These are phyloP conservation scores for Phalera bucephala DNA, from an alignment of 2,888 invertebrate species.

Conservation along the genomic window DNA sequence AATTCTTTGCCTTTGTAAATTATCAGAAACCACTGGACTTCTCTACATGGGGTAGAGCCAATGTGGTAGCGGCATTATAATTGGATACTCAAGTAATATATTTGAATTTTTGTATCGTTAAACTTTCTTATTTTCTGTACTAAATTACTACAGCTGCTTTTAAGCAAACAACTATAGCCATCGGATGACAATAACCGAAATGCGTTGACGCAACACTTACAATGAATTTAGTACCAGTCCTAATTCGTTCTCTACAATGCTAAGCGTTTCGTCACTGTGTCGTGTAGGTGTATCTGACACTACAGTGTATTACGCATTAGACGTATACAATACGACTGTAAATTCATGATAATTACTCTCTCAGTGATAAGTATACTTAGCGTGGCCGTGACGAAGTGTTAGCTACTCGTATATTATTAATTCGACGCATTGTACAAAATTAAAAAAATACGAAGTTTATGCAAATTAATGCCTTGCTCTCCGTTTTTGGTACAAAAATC, in stretches of 20 bases:
- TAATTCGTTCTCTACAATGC: slow-evolving; percentile 27
- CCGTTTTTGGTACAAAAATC: slow-evolving; percentile 1
- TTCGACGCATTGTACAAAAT: too few relatives aligned
- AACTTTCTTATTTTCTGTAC: not conserved
- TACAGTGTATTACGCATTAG: slow-evolving; percentile 39
- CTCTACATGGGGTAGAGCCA: too few relatives aligned
- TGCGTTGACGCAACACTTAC: slow-evolving; percentile 13
- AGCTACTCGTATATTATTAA: slow-evolving; percentile 15
- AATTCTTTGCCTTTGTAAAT: too few relatives aligned
- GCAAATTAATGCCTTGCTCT: slow-evolving; percentile 1
- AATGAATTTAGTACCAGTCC: slow-evolving; percentile 8
- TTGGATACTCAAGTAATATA: too few relatives aligned
- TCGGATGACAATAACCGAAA: slow-evolving; percentile 22
- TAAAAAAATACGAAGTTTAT: slow-evolving; percentile 6
- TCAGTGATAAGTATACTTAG: slow-evolving; percentile 31
- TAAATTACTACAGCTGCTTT: not conserved
- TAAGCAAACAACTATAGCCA: not conserved
- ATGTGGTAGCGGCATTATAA: too few relatives aligned
- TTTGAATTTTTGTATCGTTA: too few relatives aligned
- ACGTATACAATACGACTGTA: slow-evolving; percentile 48
- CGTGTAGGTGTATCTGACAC: slow-evolving; percentile 38
- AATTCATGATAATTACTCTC: slow-evolving; percentile 58
- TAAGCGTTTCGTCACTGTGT: slow-evolving; percentile 48
- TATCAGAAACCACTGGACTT: too few relatives aligned
- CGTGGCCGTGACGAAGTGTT: slow-evolving; percentile 47